Evolutionary conservation across 2,113 vertebrate species (phyloP).

Genomic region (Tupaia chinensis): DNA sequence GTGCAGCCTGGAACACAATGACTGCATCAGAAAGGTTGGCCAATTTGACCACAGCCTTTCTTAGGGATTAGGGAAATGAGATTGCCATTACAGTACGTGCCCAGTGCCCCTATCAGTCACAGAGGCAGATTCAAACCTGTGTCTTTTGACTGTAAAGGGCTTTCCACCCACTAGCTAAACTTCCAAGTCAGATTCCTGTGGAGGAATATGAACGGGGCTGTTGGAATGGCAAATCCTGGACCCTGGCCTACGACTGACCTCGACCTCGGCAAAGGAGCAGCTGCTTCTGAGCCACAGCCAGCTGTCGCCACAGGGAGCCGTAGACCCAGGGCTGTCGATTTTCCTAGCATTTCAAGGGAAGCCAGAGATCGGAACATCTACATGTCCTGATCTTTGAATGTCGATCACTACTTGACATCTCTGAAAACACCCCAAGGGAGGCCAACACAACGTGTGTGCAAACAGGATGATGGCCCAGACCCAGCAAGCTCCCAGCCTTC

Average conservation of each 20-base stretch:
- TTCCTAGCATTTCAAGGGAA: slow-evolving; percentile 7
- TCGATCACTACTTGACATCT: neutral
- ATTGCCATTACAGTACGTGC: neutral
- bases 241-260: neutral
- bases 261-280: neutral
- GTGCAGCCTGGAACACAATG: no score
- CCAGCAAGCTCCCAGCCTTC: neutral
- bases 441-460: fast-evolving
- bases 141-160: neutral
- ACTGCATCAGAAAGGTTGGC: no score
- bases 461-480: neutral
- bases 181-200: neutral
- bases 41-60: neutral
- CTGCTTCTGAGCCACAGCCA: fast-evolving
- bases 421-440: neutral
- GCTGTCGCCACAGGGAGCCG: neutral
- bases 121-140: neutral
- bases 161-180: neutral
- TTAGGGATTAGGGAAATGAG: neutral
- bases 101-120: neutral
- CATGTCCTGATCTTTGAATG: slow-evolving; percentile 45
- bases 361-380: slow-evolving; percentile 36
- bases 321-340: neutral
- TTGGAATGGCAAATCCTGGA: neutral
- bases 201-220: neutral